These are phyloP conservation scores for Campylomormyrus tamandua DNA, from an alignment of 2,113 vertebrate genomes.

Conservation along the genomic window DNA sequence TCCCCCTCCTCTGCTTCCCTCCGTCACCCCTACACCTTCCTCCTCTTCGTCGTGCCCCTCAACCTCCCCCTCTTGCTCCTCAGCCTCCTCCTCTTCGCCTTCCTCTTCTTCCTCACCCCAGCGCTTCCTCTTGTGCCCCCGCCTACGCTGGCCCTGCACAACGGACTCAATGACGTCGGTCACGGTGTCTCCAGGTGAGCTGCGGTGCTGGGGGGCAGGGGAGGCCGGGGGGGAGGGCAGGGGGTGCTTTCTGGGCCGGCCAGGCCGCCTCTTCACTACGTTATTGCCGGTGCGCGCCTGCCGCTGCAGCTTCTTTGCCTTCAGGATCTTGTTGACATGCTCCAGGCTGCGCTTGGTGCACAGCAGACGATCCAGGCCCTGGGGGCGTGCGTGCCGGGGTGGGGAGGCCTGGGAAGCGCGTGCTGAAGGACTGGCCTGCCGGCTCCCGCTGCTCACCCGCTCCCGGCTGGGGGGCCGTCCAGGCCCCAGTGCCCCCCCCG, in stretches of 20 bases:
- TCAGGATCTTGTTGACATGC: constrained; percentile 97
- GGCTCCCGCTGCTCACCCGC: constrained; percentile 7
- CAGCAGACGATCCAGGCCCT: constrained; percentile 44
- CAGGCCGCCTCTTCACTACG: constrained; percentile 85
- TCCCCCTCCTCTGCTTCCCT: constrained; percentile 44
- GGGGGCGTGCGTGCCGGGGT: constrained; percentile 27
- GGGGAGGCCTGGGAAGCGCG: constrained; percentile 35
- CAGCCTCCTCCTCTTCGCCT: constrained; percentile 12
- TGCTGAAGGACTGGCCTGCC: constrained; percentile 31
- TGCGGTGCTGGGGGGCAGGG: constrained; percentile 35
- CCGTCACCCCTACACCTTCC: constrained; percentile 64
- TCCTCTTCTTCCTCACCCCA: constrained; percentile 54
- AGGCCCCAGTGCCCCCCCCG: not conserved
- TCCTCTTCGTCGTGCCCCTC: constrained; percentile 30
- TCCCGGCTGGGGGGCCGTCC: constrained; percentile 24
- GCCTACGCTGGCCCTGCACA: constrained; percentile 68
- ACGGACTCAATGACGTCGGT: constrained; percentile 89
- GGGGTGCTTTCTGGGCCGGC: constrained; percentile 86
- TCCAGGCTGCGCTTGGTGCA: constrained; percentile 92
- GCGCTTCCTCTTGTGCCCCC: constrained; percentile 53
- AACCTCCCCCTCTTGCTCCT: constrained; percentile 13
- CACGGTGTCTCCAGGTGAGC: constrained; percentile 64
- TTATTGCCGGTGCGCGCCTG: constrained; percentile 98
- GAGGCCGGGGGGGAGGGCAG: constrained; percentile 62
- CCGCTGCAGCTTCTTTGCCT: constrained; percentile 93